Percentiles rank a stretch among this genome's conserved stretches.
Conservation (phyloP, 2,888 invertebrate genomes). For the Callyntrura guangdongensis region DNA sequence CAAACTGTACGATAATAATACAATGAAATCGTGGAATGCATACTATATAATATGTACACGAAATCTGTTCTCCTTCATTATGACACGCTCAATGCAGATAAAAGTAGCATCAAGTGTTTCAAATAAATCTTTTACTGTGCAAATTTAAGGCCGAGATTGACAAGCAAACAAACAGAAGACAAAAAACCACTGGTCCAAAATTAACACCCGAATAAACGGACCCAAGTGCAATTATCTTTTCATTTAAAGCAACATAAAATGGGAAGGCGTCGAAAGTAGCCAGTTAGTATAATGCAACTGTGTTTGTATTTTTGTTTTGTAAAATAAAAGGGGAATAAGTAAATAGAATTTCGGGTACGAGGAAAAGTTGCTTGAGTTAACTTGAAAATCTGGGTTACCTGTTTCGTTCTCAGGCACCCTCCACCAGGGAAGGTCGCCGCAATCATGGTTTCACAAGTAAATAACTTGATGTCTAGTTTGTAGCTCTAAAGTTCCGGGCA, state of each 20-base stretch:
- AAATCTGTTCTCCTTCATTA: constrained; percentile 10
- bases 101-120: constrained; percentile 46
- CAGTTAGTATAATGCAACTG: too few species aligned
- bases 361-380: not conserved
- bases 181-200: constrained; percentile 53
- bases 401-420: not conserved
- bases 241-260: not conserved
- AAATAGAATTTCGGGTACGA: not conserved
- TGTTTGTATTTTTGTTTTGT: too few species aligned
- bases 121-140: constrained; percentile 48
- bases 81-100: constrained; percentile 4
- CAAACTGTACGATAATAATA: not conserved
- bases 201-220: constrained; percentile 25
- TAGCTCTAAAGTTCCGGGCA: not conserved
- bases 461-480: not conserved
- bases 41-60: constrained; percentile 12
- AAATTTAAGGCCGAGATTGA: constrained; percentile 54
- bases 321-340: too few species aligned
- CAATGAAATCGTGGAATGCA: constrained; percentile 51
- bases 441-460: constrained; percentile 31
- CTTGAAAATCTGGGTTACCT: not conserved
- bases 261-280: too few species aligned
- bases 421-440: not conserved
- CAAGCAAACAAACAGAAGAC: not conserved
- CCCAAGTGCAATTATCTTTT: not conserved